Conservation (phyloP, 2,113 vertebrate genomes). For the Megaptera novaeangliae region DNA sequence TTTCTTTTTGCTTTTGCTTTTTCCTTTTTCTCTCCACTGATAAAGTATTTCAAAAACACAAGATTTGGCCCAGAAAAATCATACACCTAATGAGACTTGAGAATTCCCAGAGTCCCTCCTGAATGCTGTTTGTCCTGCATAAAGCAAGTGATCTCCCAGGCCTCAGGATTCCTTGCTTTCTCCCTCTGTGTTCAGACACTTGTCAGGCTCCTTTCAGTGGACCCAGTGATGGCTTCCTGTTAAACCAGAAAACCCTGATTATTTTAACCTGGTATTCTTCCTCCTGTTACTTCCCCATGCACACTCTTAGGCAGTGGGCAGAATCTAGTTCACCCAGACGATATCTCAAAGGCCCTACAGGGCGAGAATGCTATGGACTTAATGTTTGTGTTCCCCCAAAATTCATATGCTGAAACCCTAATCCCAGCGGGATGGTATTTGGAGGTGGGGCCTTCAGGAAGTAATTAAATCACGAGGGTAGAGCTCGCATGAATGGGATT, state of each 20-base stretch:
- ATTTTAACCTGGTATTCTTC: background rate
- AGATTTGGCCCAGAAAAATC: background rate
- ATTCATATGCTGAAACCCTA: background rate
- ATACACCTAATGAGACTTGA: background rate
- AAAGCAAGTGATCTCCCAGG: background rate
- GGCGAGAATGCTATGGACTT: background rate
- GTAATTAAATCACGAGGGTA: background rate
- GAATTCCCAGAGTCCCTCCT: background rate
- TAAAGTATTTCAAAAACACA: background rate
- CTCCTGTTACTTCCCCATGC: background rate
- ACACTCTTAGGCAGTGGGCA: background rate
- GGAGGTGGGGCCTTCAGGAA: background rate
- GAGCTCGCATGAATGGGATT: background rate
- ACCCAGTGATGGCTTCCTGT: background rate
- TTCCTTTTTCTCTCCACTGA: background rate
- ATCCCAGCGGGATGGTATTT: background rate
- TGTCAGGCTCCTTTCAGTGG: background rate
- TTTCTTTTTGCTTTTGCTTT: background rate
- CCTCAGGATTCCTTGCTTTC: background rate
- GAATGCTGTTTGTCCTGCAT: background rate
- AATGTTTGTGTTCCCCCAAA: background rate
- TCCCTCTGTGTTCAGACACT: background rate
- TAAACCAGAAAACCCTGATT: background rate
- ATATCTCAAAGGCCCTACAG: background rate
- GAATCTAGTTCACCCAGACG: background rate